phyloP scores from a whole-genome alignment of 2,797 vertebrate species.

The Corythornis leucogaster region DNA sequence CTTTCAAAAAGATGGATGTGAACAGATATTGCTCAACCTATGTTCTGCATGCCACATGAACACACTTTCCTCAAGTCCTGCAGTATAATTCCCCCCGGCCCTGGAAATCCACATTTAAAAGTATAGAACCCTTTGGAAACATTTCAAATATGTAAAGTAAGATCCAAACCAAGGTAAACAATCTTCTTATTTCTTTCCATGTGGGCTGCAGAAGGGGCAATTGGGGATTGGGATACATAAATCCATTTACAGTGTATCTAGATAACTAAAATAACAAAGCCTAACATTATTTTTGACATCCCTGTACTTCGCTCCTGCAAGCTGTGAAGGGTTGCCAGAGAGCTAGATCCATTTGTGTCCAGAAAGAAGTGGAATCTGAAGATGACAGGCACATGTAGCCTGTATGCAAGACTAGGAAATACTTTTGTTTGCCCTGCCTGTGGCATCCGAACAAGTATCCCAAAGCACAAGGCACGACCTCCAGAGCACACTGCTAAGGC shows the following conservation, averaged over 20 bases:
- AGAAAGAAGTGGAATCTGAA: neutral
- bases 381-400: accelerated
- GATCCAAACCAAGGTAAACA: constrained; percentile 24
- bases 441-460: accelerated
- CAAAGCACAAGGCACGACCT: neutral
- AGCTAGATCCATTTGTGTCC: neutral
- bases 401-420: neutral
- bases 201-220: neutral
- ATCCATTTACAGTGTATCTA: neutral
- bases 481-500: neutral
- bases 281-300: neutral
- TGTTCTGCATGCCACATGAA: neutral
- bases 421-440: neutral
- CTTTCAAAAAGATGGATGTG: neutral
- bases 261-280: neutral
- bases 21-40: neutral
- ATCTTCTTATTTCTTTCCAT: neutral
- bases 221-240: neutral
- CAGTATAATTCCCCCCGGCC: neutral
- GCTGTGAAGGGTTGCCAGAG: neutral
- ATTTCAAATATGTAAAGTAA: neutral
- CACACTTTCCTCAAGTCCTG: neutral
- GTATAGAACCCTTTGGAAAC: neutral
- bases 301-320: neutral
- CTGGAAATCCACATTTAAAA: neutral